Conservation (phyloP, 2,888 invertebrate species). For the Ornithoptera alexandrae region DNA sequence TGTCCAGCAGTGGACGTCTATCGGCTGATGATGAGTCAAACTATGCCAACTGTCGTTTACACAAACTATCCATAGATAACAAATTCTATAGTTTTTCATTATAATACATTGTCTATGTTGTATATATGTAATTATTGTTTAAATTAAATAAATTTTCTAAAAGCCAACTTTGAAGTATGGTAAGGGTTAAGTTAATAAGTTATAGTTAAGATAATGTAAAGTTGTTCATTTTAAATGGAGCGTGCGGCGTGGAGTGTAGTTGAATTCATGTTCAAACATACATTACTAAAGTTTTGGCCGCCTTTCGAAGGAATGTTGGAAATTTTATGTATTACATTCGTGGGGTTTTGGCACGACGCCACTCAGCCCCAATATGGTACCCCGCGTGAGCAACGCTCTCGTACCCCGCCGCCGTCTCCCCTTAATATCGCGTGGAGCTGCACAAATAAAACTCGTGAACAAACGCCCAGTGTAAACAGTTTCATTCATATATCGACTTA, state of each 20-base stretch:
- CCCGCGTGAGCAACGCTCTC: conserved; percentile 17
- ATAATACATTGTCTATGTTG: too few species aligned
- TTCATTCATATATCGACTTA: neutral
- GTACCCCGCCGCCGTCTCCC: conserved; percentile 11
- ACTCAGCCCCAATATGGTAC: conserved; percentile 25
- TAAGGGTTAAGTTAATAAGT: too few species aligned
- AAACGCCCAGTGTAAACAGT: neutral
- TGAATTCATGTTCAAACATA: neutral
- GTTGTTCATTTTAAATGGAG: neutral
- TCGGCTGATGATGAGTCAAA: too few species aligned
- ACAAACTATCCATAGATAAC: too few species aligned
- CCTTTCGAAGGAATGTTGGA: conserved; percentile 20
- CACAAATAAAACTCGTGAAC: conserved; percentile 23
- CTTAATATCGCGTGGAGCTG: conserved; percentile 16
- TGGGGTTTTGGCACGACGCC: conserved; percentile 27
- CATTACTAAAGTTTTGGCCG: conserved; percentile 18
- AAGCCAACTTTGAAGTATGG: too few species aligned
- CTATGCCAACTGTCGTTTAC: too few species aligned
- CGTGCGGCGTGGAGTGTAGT: neutral
- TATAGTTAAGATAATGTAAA: too few species aligned
- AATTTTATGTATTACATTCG: conserved; percentile 26
- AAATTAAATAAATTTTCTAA: too few species aligned
- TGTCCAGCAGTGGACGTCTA: too few species aligned
- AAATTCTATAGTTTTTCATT: too few species aligned
- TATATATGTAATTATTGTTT: too few species aligned